Evolutionary conservation across 2,113 vertebrate species (phyloP), one percentile per base, ranked within the genome.

Genomic region (Recurvirostra avosetta): DNA sequence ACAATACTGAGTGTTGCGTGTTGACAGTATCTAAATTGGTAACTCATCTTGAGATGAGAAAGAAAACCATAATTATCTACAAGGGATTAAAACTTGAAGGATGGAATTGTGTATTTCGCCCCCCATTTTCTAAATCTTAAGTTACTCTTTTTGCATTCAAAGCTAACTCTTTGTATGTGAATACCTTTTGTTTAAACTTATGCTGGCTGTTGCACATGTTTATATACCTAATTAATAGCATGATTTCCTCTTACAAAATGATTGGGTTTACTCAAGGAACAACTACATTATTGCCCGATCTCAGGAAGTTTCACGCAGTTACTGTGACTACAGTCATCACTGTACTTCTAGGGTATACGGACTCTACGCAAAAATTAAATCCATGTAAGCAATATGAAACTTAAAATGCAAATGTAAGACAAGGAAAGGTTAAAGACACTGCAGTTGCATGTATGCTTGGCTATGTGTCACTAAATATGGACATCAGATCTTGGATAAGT

Each of bases 261-360:
- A 40, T 74, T 41, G n/a, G 61, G 12, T 90, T 80, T 71, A 26
- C 40, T 85, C 40, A 8, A 4, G 0, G 7, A 73, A 47, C 58
- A 75, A 5, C 58, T 29, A 5, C 19, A 0, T 70, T 58, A 27
- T 11, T 88, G 90, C 86, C 86, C 8, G 5, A 61, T 87, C 88
- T 96, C 96, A 94, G 95, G 95, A 94, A 72, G 91, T 81, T 65
- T 81, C 40, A 27, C 15, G 6, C 52, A 58, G 36, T 76, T 86
- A 47, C 95, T 96, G 85, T 88, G 82, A 83, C 63, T 70, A 1
- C 81, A 86, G 74, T 16, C 67, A 58, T n/a, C 53, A 16, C 91
- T 91, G 89, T 29, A 30, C 73, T 67, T 38, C 50, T 47, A 19
- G 56, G 41, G 3, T 21, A 0, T 58, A 15, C 43, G 71, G 68